Base-by-base conservation (phyloP, 2,113 vertebrate species). In the Egretta garzetta region DNA sequence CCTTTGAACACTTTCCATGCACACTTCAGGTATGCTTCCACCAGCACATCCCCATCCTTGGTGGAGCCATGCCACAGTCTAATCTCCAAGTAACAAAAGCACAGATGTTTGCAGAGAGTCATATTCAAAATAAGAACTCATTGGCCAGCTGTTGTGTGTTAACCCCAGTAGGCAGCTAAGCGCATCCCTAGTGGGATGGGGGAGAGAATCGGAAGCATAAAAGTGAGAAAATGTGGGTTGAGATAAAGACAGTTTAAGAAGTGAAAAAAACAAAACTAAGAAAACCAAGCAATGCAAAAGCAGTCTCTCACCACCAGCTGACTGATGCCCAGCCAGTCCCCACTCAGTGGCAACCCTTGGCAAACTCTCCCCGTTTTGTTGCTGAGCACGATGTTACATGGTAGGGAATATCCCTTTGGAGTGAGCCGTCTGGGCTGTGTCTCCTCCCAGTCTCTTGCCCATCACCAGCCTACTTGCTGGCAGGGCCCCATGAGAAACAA, bases 331-430 rank as follows among this genome's bases (percentile, higher is more conserved):
- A n/a, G 20, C 12, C 17, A 58, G 41, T 14, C 12, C 7, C 21
- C 12, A 28, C 9, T 83, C 76, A 64, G 12, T 7, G 12, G 20
- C 28, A 92, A 8, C 6, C 43, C 18, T 59, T 59, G 37, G 37
- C 39, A 83, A 95, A 86, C 2, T 47, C 3, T 8, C 12, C 49
- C 22, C 22, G 8, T 10, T 72, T 76, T 60, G 6, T 8, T 83
- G 30, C 26, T 80, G 53, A 80, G 7, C 35, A 35, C 0, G 0
- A 12, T 41, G 24, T 41, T 62, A 15, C 33, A 10, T 9, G 4
- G 20, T 19, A 73, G 6, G 53, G 53, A 80, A 59, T 47, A 68
- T 28, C 39, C 23, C 43, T 52, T 68, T 47, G 37, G 12, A 62
- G 8, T 67, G 60, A 63, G 10, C 24, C 53, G 11, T 70, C 26